phyloP scores from a whole-genome alignment of 2,888 invertebrate species.

The Tipula vernalis region DNA sequence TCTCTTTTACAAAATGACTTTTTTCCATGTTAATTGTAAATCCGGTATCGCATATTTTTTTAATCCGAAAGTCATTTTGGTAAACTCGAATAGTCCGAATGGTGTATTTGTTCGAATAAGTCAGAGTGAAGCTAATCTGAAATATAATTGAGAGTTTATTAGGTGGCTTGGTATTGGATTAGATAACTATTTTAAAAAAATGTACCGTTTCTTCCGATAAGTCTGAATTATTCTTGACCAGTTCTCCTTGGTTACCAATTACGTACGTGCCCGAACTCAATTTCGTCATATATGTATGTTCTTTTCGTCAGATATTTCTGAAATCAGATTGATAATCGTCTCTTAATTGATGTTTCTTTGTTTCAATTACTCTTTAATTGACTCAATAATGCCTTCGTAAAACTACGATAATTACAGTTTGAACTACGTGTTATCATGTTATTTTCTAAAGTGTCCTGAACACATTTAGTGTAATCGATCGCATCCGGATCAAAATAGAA shows the following conservation, averaged over 20 bases:
- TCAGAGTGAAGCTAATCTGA: too few relatives aligned
- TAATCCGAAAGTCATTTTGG: too few relatives aligned
- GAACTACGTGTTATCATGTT: not conserved
- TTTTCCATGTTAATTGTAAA: too few relatives aligned
- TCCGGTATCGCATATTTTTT: too few relatives aligned
- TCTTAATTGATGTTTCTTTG: not conserved
- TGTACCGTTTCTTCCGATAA: too few relatives aligned
- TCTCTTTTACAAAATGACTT: too few relatives aligned
- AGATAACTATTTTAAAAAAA: too few relatives aligned
- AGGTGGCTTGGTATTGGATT: too few relatives aligned
- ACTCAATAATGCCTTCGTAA: not conserved
- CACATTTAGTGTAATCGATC: not conserved
- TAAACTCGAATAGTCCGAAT: too few relatives aligned
- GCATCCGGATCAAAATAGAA: not conserved
- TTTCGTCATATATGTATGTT: not conserved
- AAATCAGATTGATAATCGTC: not conserved
- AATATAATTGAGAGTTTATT: too few relatives aligned
- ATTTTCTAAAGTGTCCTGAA: not conserved
- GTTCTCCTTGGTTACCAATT: not conserved
- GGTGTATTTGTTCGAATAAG: too few relatives aligned
- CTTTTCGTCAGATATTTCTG: not conserved
- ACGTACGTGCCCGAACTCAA: too few relatives aligned
- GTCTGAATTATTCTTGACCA: not conserved
- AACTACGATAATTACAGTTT: not conserved
- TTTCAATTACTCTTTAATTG: not conserved